phyloP scores from a whole-genome alignment of 2,888 invertebrate species.

The Netelia fuscicornis region DNA sequence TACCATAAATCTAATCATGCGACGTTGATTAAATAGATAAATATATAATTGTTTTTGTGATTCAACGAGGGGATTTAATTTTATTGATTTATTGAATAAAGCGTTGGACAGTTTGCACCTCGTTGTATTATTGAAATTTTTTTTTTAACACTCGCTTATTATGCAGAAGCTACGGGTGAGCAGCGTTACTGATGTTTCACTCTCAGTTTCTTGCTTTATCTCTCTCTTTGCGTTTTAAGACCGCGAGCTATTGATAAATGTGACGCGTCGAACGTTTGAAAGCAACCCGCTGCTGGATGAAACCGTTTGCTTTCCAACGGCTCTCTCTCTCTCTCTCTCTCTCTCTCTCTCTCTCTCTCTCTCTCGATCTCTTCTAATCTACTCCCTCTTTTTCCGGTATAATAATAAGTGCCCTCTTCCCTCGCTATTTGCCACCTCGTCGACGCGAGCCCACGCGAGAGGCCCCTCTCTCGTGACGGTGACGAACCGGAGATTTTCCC shows the following conservation, averaged over 20 bases:
- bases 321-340: slow-evolving; percentile 26
- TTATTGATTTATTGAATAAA: background rate
- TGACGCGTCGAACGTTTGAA: slow-evolving; percentile 44
- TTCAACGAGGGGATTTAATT: too few species aligned
- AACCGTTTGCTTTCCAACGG: slow-evolving; percentile 56
- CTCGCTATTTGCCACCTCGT: slow-evolving; percentile 1
- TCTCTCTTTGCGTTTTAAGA: background rate
- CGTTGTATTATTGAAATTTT: background rate
- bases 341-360: slow-evolving; percentile 6
- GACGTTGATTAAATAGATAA: slow-evolving; percentile 71
- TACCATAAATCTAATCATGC: slow-evolving; percentile 74
- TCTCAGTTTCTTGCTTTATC: too few species aligned
- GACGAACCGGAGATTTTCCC: slow-evolving; percentile 18
- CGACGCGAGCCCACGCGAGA: background rate
- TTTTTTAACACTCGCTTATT: background rate
- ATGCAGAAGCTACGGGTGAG: slow-evolving; percentile 8
- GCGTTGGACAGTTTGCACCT: background rate
- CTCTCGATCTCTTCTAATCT: slow-evolving; percentile 14
- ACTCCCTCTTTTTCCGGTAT: background rate
- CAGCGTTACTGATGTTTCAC: background rate
- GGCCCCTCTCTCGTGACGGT: background rate
- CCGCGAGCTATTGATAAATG: slow-evolving; percentile 52
- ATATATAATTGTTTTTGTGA: slow-evolving; percentile 40
- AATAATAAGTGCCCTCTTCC: slow-evolving; percentile 41
- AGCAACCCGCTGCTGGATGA: slow-evolving; percentile 51